Conservation (phyloP, 2,113 vertebrate species). For the Piaya cayana region DNA sequence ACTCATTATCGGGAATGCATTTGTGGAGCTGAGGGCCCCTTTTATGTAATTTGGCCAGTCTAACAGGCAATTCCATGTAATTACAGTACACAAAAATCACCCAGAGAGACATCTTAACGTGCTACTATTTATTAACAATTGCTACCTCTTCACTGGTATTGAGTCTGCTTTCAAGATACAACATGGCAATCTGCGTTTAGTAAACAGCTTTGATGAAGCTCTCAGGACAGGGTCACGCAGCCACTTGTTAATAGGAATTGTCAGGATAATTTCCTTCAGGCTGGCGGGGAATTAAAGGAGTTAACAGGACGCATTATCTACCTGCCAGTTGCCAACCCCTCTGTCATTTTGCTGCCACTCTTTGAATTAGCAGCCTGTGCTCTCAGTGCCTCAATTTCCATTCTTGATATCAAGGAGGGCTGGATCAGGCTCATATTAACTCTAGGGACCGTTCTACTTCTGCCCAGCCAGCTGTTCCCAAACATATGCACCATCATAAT, state of each 20-base stretch:
- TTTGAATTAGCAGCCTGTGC: not conserved
- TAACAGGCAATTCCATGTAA: slow-evolving; percentile 39
- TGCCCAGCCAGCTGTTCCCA: not conserved
- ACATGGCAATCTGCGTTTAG: not conserved
- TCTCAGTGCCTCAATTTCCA: not conserved
- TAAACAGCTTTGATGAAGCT: not conserved
- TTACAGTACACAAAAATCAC: slow-evolving; percentile 52
- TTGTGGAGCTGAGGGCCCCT: not conserved
- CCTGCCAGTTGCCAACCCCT: not conserved
- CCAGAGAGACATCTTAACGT: slow-evolving; percentile 31
- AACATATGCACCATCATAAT: not conserved
- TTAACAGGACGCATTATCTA: not conserved
- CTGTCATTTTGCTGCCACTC: not conserved
- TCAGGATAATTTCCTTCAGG: slow-evolving; percentile 1
- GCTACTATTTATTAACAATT: slow-evolving; percentile 46
- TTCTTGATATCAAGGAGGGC: not conserved
- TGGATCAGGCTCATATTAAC: not conserved
- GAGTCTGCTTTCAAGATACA: not conserved
- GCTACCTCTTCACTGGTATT: not conserved
- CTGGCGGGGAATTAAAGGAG: not conserved
- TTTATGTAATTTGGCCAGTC: slow-evolving; percentile 10
- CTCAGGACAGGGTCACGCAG: not conserved
- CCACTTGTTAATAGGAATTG: not conserved
- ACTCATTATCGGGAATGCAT: not conserved
- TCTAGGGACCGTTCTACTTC: not conserved